A percentile compares a stretch with the other conserved stretches of the same genome.
Conservation (phyloP, 2,888 invertebrate genomes). For the Diarsia mendica region DNA sequence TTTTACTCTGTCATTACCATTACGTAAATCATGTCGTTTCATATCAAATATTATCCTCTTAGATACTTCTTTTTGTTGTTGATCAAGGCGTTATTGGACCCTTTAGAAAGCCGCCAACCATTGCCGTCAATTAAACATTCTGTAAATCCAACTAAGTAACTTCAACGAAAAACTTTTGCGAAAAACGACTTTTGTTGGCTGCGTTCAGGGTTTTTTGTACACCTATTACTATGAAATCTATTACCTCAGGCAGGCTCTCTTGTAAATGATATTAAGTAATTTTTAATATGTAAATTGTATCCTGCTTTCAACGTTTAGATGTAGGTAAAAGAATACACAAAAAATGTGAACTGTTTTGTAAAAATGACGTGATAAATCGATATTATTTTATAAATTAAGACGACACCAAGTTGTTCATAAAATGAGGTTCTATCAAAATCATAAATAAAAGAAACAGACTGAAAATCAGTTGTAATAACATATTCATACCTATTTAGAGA, state of each 20-base stretch:
- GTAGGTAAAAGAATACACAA: slow-evolving; percentile 2
- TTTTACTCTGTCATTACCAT: not conserved
- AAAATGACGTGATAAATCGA: not conserved
- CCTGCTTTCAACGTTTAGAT: not conserved
- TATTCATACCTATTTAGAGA: not conserved
- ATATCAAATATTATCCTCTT: not conserved
- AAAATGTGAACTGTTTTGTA: not conserved
- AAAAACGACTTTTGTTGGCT: not conserved
- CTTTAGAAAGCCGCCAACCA: not conserved
- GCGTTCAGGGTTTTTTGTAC: not conserved
- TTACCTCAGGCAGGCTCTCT: slow-evolving; percentile 29
- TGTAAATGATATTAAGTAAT: not conserved
- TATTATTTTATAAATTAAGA: not conserved
- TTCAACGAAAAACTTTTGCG: no score
- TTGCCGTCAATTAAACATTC: not conserved
- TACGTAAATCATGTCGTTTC: not conserved
- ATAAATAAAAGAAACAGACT: not conserved
- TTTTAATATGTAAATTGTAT: not conserved
- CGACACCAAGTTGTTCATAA: not conserved
- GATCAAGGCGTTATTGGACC: not conserved
- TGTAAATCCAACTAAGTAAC: not conserved
- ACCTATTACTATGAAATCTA: not conserved
- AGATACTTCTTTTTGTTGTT: not conserved
- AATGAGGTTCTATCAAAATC: not conserved
- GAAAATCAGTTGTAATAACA: not conserved